Base-by-base conservation (phyloP, 2,113 vertebrate genomes). In the Labrus mixtus region DNA sequence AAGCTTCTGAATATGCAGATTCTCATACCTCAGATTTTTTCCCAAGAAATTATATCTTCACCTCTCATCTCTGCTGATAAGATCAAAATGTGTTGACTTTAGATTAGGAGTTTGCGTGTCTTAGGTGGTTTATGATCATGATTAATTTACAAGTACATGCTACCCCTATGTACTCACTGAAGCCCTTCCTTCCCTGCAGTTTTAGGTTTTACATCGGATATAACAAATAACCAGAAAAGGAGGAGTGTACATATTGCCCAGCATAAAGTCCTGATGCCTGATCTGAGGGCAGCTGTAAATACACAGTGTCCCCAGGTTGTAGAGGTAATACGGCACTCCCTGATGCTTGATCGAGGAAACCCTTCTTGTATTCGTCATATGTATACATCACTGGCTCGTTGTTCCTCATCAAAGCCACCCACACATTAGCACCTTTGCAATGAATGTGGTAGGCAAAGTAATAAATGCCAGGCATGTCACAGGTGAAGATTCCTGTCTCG, bases 171-270 rank as follows among this genome's bases (percentile, higher is more conserved):
- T 56, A 78, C 23, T 68, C 33, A 62, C 33, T 62, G 29, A 73
- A 66, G 22, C 54, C 20, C 58, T 4, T 65, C 25, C 78, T 17
- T 68, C 20, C 13, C 29, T 84, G 36, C 33, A 79, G 59, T 69
- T 74, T 83, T 50, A 41, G 51, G 8, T 80, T 88, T 95, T 96
- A 99, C 96, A 99, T 97, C 29, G 97, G 97, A 96, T 99, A 99
- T 80, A 99, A 95, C 95, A 99, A 96, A 95, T 96, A 99, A 80
- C 98, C 98, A 89, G 97, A 98, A 92, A 99, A 99, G 73, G 98
- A 99, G 0, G 98, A 99, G 79, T 99, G 97, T 70, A 99, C 97
- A 0, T 99, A 99, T 61, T 98, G 96, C 71, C 97, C 97, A 0
- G 98, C 97, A 58, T 99, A 99, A 79, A 99, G 96, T 95, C 98